Evolutionary conservation across 37 sponge, comb jelly and placozoan genomes (phyloP).

Genomic region (Haliclona indistincta): DNA sequence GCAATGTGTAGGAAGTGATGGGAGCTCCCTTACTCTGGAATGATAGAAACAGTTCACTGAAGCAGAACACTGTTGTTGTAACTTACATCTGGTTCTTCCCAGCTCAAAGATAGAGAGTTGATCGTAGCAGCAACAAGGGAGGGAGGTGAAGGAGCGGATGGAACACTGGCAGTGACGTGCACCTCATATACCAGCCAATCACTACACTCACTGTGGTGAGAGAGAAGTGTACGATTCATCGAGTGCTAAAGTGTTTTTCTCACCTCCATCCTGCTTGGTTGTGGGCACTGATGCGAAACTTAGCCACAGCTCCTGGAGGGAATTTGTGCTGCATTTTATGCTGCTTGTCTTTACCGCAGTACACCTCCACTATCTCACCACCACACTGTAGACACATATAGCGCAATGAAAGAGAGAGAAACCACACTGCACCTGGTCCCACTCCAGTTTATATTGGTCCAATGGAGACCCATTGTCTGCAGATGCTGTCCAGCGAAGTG

Average conservation of each 20-base stretch:
- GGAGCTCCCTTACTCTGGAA: too few relatives aligned
- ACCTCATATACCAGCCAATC: not conserved
- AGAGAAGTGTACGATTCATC: not conserved
- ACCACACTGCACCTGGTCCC: constrained; percentile 64
- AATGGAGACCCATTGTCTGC: constrained; percentile 72
- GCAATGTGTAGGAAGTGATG: constrained; percentile 41
- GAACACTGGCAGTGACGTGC: constrained; percentile 31
- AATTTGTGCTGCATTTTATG: constrained; percentile 37
- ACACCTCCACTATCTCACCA: constrained; percentile 30
- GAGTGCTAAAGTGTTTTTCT: too few relatives aligned
- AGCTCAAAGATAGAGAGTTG: constrained; percentile 17
- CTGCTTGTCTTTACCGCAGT: constrained; percentile 54
- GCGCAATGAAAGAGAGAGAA: not conserved
- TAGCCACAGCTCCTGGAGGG: constrained; percentile 8
- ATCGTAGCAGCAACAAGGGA: constrained; percentile 6
- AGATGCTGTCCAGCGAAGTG: constrained; percentile 60
- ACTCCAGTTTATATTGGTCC: constrained; percentile 56
- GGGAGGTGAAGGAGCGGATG: constrained; percentile 50
- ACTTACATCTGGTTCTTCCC: constrained; percentile 31
- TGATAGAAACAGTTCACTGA: too few relatives aligned
- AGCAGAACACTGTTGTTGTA: too few relatives aligned
- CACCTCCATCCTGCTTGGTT: constrained; percentile 48
- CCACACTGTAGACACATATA: constrained; percentile 15
- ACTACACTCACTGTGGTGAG: not conserved
- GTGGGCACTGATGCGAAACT: constrained; percentile 58